Conservation (phyloP, 1,140 invertebrate species). For the Planococcus citri region DNA sequence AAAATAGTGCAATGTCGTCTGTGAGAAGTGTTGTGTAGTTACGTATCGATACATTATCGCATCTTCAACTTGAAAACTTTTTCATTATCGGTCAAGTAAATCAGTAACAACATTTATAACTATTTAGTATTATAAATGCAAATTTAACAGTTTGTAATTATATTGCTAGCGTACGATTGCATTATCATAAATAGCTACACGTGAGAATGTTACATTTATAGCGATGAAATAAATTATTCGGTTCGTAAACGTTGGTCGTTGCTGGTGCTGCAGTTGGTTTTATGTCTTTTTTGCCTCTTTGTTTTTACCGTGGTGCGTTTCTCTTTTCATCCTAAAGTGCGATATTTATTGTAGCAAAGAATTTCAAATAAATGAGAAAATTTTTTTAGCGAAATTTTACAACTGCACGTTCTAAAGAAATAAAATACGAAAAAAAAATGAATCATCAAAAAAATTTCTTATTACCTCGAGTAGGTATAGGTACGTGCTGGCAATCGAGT, state of each 20-base stretch:
- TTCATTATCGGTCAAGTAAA: background rate
- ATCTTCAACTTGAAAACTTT: background rate
- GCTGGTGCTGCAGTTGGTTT: too few relatives aligned
- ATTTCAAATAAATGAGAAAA: too few relatives aligned
- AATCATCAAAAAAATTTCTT: too few relatives aligned
- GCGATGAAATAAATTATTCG: background rate
- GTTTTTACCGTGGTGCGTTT: too few relatives aligned
- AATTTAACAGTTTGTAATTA: slow-evolving; percentile 8
- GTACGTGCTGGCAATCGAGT: too few relatives aligned
- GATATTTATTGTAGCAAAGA: too few relatives aligned
- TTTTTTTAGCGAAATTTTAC: too few relatives aligned
- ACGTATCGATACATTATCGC: background rate
- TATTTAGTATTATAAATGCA: slow-evolving; percentile 8
- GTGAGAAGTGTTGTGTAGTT: too few relatives aligned
- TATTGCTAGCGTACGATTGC: slow-evolving; percentile 2
- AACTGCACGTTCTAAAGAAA: too few relatives aligned
- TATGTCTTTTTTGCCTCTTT: background rate
- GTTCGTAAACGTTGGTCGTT: background rate
- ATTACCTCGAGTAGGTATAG: too few relatives aligned
- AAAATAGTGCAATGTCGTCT: background rate
- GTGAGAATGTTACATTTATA: slow-evolving; percentile 7
- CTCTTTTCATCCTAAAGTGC: too few relatives aligned
- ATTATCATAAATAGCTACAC: slow-evolving; percentile 4
- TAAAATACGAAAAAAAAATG: too few relatives aligned
- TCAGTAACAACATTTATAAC: slow-evolving; percentile 4